Percentiles rank a stretch among this genome's conserved stretches.
phyloP scores from a whole-genome alignment of 2,797 vertebrate genomes.

The Apogon hyalosoma region DNA sequence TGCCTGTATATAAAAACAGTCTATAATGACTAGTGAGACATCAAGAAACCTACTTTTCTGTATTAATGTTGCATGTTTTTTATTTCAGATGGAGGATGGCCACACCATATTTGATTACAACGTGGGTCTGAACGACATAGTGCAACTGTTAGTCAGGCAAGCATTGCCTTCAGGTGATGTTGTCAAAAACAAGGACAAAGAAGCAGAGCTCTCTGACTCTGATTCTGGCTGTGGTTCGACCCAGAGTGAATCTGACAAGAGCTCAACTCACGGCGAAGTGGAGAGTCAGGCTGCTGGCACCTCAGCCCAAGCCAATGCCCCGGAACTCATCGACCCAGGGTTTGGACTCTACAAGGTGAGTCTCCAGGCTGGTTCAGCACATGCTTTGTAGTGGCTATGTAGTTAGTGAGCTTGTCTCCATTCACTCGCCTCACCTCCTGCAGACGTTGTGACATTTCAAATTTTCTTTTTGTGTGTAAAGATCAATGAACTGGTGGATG shows the following conservation, averaged over 20 bases:
- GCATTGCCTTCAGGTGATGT: constrained; percentile 71
- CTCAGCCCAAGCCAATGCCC: constrained; percentile 69
- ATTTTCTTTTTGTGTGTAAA: constrained; percentile 46
- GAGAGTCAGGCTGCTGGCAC: constrained; percentile 85
- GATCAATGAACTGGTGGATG: constrained; percentile 94
- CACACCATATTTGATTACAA: constrained; percentile 98
- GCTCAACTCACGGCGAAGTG: constrained; percentile 90
- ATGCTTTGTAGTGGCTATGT: neutral
- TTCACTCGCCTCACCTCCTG: neutral
- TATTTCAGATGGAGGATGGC: constrained; percentile 93
- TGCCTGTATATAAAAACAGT: no score
- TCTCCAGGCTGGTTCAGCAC: no score
- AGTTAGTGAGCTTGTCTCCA: no score
- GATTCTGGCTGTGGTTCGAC: constrained; percentile 95
- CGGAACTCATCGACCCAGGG: constrained; percentile 81
- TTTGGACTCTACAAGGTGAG: constrained; percentile 93
- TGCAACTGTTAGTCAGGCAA: constrained; percentile 94
- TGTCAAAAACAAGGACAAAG: constrained; percentile 86
- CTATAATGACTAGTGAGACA: no score
- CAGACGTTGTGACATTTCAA: neutral
- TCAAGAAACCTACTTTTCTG: neutral
- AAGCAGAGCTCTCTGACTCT: constrained; percentile 92
- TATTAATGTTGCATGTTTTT: constrained; percentile 10
- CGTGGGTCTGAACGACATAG: constrained; percentile 95
- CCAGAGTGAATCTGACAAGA: constrained; percentile 95